These are phyloP conservation scores for Anthophora plumipes DNA, from an alignment of 2,888 invertebrate species.

Conservation along the genomic window DNA sequence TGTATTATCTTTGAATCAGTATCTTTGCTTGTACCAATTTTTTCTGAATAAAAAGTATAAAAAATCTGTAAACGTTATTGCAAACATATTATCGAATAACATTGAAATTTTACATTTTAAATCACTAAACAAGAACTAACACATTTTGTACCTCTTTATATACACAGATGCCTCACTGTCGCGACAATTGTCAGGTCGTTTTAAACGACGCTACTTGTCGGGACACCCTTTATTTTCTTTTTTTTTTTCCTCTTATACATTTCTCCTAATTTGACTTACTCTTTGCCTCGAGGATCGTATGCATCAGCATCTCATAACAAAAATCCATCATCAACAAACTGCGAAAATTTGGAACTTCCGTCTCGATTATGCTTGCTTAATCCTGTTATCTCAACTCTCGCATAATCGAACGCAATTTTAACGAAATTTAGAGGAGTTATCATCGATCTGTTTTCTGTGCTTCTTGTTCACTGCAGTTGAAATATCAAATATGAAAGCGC, in stretches of 20 bases:
- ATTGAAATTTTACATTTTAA: slow-evolving; percentile 18
- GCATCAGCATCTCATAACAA: slow-evolving; percentile 75
- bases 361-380: slow-evolving; percentile 57
- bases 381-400: slow-evolving; percentile 45
- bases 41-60: background rate
- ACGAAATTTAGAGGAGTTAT: slow-evolving; percentile 55
- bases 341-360: slow-evolving; percentile 60
- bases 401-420: slow-evolving; percentile 50
- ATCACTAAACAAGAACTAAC: slow-evolving; percentile 22
- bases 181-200: slow-evolving; percentile 33
- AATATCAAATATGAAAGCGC: slow-evolving; percentile 56
- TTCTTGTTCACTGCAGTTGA: slow-evolving; percentile 39
- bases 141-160: slow-evolving; percentile 58
- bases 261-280: slow-evolving; percentile 40
- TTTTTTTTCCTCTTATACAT: slow-evolving; percentile 18
- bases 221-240: no score
- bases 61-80: slow-evolving; percentile 5
- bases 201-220: slow-evolving; percentile 46
- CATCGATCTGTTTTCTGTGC: slow-evolving; percentile 33
- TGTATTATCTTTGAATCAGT: slow-evolving; percentile 7
- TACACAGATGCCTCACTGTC: slow-evolving; percentile 53
- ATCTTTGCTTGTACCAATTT: background rate
- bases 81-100: slow-evolving; percentile 14
- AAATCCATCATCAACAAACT: slow-evolving; percentile 77
- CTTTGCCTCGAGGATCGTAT: slow-evolving; percentile 48